Conservation (phyloP, 2,113 vertebrate genomes). For the Marmota flaviventris region DNA sequence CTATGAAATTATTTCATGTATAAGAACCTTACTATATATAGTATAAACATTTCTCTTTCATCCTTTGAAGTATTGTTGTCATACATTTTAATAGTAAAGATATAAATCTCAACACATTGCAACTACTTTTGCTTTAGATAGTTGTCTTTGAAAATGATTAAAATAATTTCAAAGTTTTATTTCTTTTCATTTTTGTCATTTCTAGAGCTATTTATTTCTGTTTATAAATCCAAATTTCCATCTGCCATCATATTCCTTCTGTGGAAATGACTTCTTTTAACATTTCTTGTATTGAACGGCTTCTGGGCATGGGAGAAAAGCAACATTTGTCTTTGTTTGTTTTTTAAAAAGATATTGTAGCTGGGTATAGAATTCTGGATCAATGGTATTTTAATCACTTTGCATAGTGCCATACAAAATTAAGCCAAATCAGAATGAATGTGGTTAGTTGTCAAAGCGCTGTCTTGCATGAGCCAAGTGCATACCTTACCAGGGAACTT, state of each 20-base stretch:
- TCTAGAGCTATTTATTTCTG: neutral
- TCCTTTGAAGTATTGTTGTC: neutral
- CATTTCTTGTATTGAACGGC: neutral
- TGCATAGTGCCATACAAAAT: slow-evolving; percentile 30
- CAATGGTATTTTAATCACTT: neutral
- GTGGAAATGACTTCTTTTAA: slow-evolving; percentile 3
- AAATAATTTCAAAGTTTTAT: neutral
- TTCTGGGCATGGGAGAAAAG: neutral
- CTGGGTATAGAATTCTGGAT: slow-evolving; percentile 28
- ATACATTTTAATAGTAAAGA: neutral
- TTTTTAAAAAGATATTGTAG: slow-evolving; percentile 21
- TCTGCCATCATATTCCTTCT: neutral
- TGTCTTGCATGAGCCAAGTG: neutral
- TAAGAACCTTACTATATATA: neutral
- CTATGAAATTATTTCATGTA: neutral
- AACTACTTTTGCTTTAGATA: slow-evolving; percentile 23
- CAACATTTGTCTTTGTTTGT: neutral
- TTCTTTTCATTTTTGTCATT: slow-evolving; percentile 40
- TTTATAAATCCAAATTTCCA: neutral
- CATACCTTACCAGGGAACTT: neutral
- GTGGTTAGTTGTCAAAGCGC: neutral
- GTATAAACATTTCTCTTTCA: neutral
- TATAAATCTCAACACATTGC: neutral
- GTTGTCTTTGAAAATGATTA: slow-evolving; percentile 2
- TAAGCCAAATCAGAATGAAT: slow-evolving; percentile 40